A percentile compares a stretch with the other conserved stretches of the same genome.
Evolutionary conservation across 2,797 vertebrate genomes (phyloP).

Genomic region (Melanogrammus aeglefinus): DNA sequence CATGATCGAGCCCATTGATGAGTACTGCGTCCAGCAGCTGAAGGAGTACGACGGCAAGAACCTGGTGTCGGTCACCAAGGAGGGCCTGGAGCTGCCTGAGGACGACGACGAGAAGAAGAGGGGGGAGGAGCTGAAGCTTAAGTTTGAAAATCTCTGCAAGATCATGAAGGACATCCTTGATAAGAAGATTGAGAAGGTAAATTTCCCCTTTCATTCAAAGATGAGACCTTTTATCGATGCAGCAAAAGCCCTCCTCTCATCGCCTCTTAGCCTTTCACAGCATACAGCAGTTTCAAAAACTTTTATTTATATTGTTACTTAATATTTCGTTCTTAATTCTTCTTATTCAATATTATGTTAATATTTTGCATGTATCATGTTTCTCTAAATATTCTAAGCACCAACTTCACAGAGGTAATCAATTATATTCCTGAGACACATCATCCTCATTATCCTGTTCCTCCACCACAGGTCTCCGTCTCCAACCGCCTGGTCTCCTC

Average conservation of each 20-base stretch:
- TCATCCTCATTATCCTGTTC: not conserved
- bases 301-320: too few relatives aligned
- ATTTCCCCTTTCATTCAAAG: not conserved
- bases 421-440: not conserved
- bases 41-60: constrained; percentile 92
- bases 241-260: too few relatives aligned
- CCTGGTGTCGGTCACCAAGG: constrained; percentile 90
- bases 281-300: too few relatives aligned
- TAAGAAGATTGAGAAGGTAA: constrained; percentile 94
- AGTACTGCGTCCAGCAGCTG: constrained; percentile 86
- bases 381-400: too few relatives aligned
- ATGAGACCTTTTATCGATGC: not conserved
- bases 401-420: not conserved
- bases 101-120: constrained; percentile 93
- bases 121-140: constrained; percentile 86
- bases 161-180: constrained; percentile 95
- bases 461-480: constrained; percentile 76
- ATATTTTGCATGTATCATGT: too few relatives aligned
- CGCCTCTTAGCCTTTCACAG: too few relatives aligned
- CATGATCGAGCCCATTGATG: constrained; percentile 87
- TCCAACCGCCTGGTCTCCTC: constrained; percentile 92
- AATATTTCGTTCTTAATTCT: too few relatives aligned
- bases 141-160: constrained; percentile 92
- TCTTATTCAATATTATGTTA: too few relatives aligned
- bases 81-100: constrained; percentile 93